These are phyloP conservation scores for Eidolon helvum DNA, from an alignment of 2,113 vertebrate species.

Conservation along the genomic window DNA sequence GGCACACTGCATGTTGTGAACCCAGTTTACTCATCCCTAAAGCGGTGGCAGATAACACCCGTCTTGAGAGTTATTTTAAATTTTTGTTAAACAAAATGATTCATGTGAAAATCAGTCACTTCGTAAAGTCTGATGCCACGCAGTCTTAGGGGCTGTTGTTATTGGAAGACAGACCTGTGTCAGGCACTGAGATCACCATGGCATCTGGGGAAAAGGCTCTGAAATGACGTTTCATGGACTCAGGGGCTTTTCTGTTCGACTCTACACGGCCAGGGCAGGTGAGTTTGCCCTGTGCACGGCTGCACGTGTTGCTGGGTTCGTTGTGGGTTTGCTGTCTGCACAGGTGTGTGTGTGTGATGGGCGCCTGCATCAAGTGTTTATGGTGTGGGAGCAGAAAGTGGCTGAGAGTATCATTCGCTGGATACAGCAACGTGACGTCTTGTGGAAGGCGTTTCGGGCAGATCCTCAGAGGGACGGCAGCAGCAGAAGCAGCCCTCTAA, in stretches of 20 bases:
- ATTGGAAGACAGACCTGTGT: neutral
- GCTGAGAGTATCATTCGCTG: neutral
- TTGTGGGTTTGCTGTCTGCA: neutral
- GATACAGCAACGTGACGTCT: constrained; percentile 13
- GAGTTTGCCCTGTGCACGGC: neutral
- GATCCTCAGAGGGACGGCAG: constrained; percentile 12
- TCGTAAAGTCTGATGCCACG: neutral
- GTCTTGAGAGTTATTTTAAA: neutral
- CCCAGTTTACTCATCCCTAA: neutral
- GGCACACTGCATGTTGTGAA: neutral
- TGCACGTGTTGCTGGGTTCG: neutral
- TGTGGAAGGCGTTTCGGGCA: constrained; percentile 30
- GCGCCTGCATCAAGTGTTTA: neutral
- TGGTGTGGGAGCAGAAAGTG: neutral
- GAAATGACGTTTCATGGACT: neutral
- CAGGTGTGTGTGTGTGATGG: neutral
- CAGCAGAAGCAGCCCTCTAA: neutral
- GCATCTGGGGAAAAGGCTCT: neutral
- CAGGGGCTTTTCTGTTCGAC: neutral
- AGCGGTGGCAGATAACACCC: neutral
- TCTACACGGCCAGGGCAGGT: neutral
- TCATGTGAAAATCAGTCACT: neutral
- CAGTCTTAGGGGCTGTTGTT: neutral
- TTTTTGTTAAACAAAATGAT: constrained; percentile 8
- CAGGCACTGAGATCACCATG: neutral